Base-by-base conservation (phyloP, 2,797 vertebrate species). In the Notamacropus eugenii region DNA sequence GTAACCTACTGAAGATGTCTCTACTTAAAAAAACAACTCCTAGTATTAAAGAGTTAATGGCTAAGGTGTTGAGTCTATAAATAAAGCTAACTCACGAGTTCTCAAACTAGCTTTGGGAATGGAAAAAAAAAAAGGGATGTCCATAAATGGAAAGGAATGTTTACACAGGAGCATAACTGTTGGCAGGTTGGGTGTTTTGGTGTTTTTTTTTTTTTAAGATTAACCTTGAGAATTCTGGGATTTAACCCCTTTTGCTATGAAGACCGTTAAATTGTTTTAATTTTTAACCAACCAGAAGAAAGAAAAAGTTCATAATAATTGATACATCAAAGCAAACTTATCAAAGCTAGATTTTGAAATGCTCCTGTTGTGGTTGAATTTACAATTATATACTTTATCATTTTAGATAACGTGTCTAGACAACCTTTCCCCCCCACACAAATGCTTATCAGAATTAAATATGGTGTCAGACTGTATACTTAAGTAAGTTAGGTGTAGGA, bases 181-280 rank as follows among this genome's bases (percentile, higher is more conserved):
- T 97, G 50, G 74, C 24, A 27, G 40, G 2, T 87, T 50, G 13
- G 74, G 74, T 50, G 74, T 87, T 87, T 82, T 82, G 16, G n/a
- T 56, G 55, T 19, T 40, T 40, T 67, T 40, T 74, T 46, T 95
- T 97, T 94, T 46, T 67, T 96, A 90, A 92, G 9, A 96, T 93
- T 98, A 95, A 97, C 62, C 40, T 95, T 95, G 67, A 97, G 59
- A 90, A 91, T 95, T 94, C 93, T 96, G 91, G 22, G 14, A 95
- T 95, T 98, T 98, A 98, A 97, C 95, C 91, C 92, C 8, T 91
- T 97, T 96, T 93, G 55, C 34, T 82, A 90, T 91, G 16, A 93
- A 92, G 11, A 87, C 67, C n/a, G 94, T 94, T 94, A 95, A 93
- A 82, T 52, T 54, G 58, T 67, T 87, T 96, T 96, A 57, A 95